Percentiles rank a stretch among this genome's conserved stretches.
Conservation (phyloP, 53 echinoderm and acorn worm species). For the Patiria pectinifera region DNA sequence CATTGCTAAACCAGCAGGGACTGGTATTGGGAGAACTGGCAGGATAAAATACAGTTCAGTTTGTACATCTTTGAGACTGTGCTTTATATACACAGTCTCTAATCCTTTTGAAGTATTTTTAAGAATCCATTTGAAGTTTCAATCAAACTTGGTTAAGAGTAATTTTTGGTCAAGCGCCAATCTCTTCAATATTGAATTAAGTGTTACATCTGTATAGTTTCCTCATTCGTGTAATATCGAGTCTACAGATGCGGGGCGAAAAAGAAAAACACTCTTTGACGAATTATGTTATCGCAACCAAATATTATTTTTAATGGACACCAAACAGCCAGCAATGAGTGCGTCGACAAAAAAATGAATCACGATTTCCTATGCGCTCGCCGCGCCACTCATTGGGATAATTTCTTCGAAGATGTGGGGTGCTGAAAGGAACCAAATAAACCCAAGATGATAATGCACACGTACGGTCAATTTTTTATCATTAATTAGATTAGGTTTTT, state of each 20-base stretch:
- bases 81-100: neutral
- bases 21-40: no score
- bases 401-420: conserved; percentile 33
- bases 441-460: conserved; percentile 44
- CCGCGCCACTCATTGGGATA: conserved; percentile 26
- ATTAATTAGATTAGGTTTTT: conserved; percentile 59
- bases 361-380: conserved; percentile 41
- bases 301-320: neutral
- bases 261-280: neutral
- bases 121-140: neutral
- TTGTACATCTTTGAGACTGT: no score
- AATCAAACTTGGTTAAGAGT: neutral
- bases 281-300: neutral
- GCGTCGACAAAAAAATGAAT: neutral
- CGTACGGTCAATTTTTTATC: conserved; percentile 57
- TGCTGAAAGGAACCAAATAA: neutral
- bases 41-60: no score
- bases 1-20: no score
- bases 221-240: neutral
- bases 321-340: conserved; percentile 28
- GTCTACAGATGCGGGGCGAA: neutral
- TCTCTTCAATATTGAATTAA: neutral
- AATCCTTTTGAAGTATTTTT: no score
- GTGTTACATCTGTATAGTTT: neutral
- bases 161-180: neutral